Evolutionary conservation across 2,113 vertebrate genomes (phyloP), one percentile per base, ranked within the genome.

Genomic region (Ovis aries): DNA sequence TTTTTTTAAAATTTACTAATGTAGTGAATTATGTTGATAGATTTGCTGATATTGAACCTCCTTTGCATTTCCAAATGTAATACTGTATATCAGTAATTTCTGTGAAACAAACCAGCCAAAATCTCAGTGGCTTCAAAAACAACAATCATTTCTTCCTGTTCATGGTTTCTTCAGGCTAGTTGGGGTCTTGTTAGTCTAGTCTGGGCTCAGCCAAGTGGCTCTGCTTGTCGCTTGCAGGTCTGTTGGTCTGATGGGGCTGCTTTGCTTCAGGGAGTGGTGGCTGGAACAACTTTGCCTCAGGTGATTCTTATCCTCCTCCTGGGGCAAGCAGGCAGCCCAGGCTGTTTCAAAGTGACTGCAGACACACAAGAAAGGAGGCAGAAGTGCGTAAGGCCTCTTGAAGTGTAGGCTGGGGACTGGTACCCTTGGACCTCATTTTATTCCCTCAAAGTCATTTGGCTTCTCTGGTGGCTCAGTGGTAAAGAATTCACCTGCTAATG

Each of bases 1-100:
- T 40, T 96, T 91, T 90, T 94, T 84, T 43, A 92, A 85, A 74
- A 93, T 95, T 88, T 94, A 92, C 45, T 77, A 85, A 92, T 43
- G 3, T 88, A 17, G 90, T 90, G 71, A 95, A 60, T 98, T 96
- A 81, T 50, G 48, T 74, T 82, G 27, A 85, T 93, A 89, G n/a
- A 95, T 81, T 92, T 95, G 15, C 62, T 87, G 50, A 90, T 90
- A 85, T 5, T 29, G n/a, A 94, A 86, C n/a, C 53, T 86, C 53
- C 16, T 85, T 95, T 90, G n/a, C 40, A 77, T 94, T 95, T 96
- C 14, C 14, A 82, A 86, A 87, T 62, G 43, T 92, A 89, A 60
- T 87, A 48, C 15, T 83, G 14, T 80, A 13, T 31, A 45, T 93
- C 55, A 53, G 33, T 91, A 64, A 93, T 89, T 95, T 87, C 33